Percentiles rank a stretch among this genome's conserved stretches.
phyloP scores from a whole-genome alignment of 2,113 vertebrate species.

The Carlito syrichta region DNA sequence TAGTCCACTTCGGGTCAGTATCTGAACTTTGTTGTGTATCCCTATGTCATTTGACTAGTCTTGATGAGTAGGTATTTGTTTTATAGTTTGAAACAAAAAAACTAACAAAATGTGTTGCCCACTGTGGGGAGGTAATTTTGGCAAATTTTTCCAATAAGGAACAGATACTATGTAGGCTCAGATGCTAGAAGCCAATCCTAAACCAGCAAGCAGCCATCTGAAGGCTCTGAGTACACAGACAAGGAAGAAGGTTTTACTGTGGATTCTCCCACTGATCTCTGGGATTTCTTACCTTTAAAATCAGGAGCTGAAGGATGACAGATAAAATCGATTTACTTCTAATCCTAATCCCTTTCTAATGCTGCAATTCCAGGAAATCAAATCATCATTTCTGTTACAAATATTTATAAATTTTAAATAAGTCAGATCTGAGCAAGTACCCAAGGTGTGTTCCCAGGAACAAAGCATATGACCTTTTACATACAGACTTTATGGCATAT shows the following conservation, averaged over 20 bases:
- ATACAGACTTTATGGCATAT: neutral
- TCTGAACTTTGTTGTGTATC: neutral
- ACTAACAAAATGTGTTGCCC: neutral
- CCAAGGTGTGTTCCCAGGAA: neutral
- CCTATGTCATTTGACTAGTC: neutral
- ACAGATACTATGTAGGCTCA: neutral
- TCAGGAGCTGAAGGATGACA: neutral
- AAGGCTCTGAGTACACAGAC: neutral
- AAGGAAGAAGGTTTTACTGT: neutral
- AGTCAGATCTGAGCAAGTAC: neutral
- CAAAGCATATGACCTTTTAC: neutral
- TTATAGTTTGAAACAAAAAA: neutral
- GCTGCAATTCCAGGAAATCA: neutral
- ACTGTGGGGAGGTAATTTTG: neutral
- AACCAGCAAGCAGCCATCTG: neutral
- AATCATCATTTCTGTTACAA: neutral
- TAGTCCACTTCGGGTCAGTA: no score
- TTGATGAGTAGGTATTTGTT: neutral
- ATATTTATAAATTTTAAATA: neutral
- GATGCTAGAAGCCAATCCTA: neutral
- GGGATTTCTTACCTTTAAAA: neutral
- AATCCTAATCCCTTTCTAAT: neutral
- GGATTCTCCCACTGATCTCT: neutral
- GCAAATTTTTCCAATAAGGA: neutral
- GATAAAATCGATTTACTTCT: neutral